Evolutionary conservation across 2,797 vertebrate species (phyloP), one percentile per base, ranked within the genome.

Genomic region (Sarcoramphus papa): DNA sequence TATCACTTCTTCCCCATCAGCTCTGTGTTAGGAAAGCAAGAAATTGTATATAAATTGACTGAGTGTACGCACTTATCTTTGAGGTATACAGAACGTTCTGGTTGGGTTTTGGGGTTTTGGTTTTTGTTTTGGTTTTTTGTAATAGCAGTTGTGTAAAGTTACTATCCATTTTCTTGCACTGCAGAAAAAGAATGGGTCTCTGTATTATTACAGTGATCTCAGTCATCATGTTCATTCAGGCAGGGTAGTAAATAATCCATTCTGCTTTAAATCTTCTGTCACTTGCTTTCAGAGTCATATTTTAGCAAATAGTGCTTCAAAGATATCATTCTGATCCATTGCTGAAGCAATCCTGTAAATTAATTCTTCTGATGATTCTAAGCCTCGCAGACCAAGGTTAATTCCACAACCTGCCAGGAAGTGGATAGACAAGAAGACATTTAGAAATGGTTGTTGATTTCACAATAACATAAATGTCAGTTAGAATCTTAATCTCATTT

Each of bases 331-430:
- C 97, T 98, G 98, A 97, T 98, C 98, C 86, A 97, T 95, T 21
- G 98, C 98, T 6, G 97, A 98, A 50, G 98, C 98, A n/a, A 98
- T 98, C 59, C 81, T 97, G 92, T 98, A 98, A 97, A 99, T 98
- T 54, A 99, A 98, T 30, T 98, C 97, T 85, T 98, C 98, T 96
- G 98, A 97, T 7, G 98, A 98, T 97, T 99, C 98, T 88, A 99
- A 97, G 31, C 98, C 98, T 41, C 96, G 90, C 94, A 99, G 96
- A 23, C 98, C 98, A 35, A 99, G 97, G 96, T 99, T 99, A 57
- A 99, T 98, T 43, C 98, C 98, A 69, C 97, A 99, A 77, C 98
- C 98, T 98, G 96, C 31, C 96, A 95, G 64, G 69, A 51, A 76
- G 67, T 50, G 50, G 63, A 57, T 94, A 87, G 84, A 84, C 1